Evolutionary conservation across 2,113 vertebrate species (phyloP).

Genomic region (Diadophis punctatus): DNA sequence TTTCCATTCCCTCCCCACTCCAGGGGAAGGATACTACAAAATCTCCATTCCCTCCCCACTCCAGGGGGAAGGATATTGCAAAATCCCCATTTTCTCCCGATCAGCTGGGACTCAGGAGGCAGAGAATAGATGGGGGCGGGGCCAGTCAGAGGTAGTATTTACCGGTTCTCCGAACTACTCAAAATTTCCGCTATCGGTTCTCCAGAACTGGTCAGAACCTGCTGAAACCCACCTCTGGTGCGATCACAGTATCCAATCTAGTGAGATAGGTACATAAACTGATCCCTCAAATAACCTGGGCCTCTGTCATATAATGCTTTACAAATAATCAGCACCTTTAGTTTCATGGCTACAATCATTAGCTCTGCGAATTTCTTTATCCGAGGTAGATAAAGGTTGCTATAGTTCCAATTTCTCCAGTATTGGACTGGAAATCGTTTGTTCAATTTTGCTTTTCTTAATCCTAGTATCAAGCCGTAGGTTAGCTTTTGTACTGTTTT

Average conservation of each 20-base stretch:
- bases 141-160: no score
- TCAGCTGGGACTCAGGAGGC: no score
- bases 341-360: neutral
- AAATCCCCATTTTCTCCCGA: no score
- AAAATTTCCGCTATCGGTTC: no score
- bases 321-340: neutral
- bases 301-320: neutral
- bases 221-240: no score
- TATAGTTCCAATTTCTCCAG: neutral
- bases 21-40: no score
- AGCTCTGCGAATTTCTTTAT: neutral
- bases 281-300: neutral
- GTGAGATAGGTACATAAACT: neutral
- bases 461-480: neutral
- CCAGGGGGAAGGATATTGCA: no score
- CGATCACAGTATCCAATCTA: neutral
- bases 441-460: neutral
- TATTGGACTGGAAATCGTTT: neutral
- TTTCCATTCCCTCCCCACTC: no score
- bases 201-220: no score
- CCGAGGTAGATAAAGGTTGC: neutral
- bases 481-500: neutral
- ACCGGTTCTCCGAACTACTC: no score
- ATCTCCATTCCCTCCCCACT: no score
- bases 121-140: no score